Conservation (phyloP, 2,888 invertebrate genomes). For the Drosophila lutescens region DNA sequence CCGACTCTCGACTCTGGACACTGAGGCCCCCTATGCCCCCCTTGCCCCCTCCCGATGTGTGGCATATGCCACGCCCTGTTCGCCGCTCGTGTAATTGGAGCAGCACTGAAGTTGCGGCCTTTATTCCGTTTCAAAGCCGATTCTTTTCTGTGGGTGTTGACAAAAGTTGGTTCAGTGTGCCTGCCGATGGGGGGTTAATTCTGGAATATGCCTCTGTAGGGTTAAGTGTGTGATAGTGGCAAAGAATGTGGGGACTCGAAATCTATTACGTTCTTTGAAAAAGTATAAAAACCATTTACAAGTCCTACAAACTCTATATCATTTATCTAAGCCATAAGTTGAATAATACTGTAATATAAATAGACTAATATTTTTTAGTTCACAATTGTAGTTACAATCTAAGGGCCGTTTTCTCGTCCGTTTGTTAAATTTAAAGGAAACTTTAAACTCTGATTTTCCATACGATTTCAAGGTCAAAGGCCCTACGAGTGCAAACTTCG, state of each 20-base stretch:
- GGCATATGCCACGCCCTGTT: slow-evolving; percentile 63
- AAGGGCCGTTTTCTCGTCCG: too few species aligned
- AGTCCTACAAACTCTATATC: too few species aligned
- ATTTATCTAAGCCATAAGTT: too few species aligned
- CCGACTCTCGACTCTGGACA: slow-evolving; percentile 63
- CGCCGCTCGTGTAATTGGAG: slow-evolving; percentile 66
- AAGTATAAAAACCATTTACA: too few species aligned
- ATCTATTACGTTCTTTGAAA: too few species aligned
- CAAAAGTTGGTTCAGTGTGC: slow-evolving; percentile 60
- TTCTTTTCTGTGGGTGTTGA: slow-evolving; percentile 71
- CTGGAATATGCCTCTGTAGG: slow-evolving; percentile 34
- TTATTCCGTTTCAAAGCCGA: slow-evolving; percentile 34
- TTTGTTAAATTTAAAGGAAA: too few species aligned
- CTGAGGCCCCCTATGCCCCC: slow-evolving; percentile 3
- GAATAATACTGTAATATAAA: too few species aligned
- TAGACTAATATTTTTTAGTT: too few species aligned
- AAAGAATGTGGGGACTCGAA: background rate
- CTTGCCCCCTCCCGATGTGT: background rate
- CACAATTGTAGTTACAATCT: too few species aligned
- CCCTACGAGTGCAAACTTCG: too few species aligned
- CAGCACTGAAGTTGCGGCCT: slow-evolving; percentile 41
- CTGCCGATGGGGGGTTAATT: slow-evolving; percentile 38
- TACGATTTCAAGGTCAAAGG: too few species aligned
- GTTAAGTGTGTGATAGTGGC: slow-evolving; percentile 22
- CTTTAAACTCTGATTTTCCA: too few species aligned